phyloP scores from a whole-genome alignment of 2,113 vertebrate species.

The Ictalurus punctatus region DNA sequence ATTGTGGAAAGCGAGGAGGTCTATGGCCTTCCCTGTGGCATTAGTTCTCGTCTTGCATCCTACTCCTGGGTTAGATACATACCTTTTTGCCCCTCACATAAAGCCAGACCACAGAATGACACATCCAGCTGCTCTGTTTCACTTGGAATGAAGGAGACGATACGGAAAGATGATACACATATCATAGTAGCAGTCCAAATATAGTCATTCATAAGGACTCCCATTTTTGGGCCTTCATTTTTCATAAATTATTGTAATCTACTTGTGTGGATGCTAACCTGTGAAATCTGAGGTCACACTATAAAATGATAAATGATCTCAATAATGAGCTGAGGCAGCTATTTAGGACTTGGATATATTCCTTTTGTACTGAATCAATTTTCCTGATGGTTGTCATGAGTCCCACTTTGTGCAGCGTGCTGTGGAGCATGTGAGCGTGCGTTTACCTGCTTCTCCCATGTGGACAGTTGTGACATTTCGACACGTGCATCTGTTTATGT shows the following conservation, averaged over 20 bases:
- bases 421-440: no score
- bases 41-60: conserved; percentile 71
- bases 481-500: no score
- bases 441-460: no score
- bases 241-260: not conserved
- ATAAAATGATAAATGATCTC: conserved; percentile 9
- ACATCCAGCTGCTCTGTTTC: conserved; percentile 30
- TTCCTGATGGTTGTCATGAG: not conserved
- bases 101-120: not conserved
- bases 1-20: conserved; percentile 68
- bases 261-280: not conserved
- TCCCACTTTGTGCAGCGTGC: no score
- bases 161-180: conserved; percentile 57
- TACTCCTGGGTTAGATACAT: conserved; percentile 73
- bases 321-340: conserved; percentile 53
- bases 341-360: not conserved
- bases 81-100: conserved; percentile 80
- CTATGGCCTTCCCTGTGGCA: conserved; percentile 85
- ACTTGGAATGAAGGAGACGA: conserved; percentile 59
- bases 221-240: not conserved
- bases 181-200: conserved; percentile 58
- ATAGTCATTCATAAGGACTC: conserved; percentile 50
- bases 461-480: no score
- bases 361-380: conserved; percentile 10
- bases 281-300: not conserved